Base-by-base conservation (phyloP, 2,888 invertebrate species). In the Leuctra nigra region DNA sequence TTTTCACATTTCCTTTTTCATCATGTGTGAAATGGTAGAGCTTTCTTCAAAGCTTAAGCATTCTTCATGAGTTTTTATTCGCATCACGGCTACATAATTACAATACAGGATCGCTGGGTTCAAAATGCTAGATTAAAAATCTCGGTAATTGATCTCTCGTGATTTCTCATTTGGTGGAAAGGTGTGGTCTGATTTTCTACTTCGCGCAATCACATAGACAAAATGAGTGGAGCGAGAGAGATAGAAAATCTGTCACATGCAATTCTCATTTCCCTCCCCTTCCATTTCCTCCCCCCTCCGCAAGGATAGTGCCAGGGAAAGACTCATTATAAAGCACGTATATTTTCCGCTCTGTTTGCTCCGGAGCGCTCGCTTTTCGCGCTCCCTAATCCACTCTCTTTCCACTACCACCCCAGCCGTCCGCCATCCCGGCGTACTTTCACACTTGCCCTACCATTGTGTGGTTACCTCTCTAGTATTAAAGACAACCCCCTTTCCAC, bases 311-410 rank as follows among this genome's bases (percentile, higher is more conserved):
- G n/a, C n/a, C n/a, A n/a, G n/a, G n/a, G n/a, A 7, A 29, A 6
- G 11, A 29, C 65, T 66, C 66, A 63, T 66, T 65, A 68, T 66
- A 68, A 67, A 64, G 61, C 65, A 64, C 63, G 65, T 65, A 65
- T 61, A 63, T 53, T 48, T 57, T 58, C 54, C 54, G 58, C 61
- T 59, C 59, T 57, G 57, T 62, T 52, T 59, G 55, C 61, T 29
- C 29, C 29, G 58, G 58, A 60, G 59, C 57, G 55, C 58, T 44
- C 41, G n/a, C 50, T 54, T 62, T 59, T n/a, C n/a, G n/a, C n/a
- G n/a, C n/a, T 29, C 29, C 7, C 29, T 29, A 29, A 29, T 29
- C 29, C 29, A 29, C 41, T 25, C 35, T 44, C 56, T 50, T 48
- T 25, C 36, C 46, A 14, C 55, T 22, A 41, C 58, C 58, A 47